Base-by-base conservation (phyloP, 2,888 invertebrate species). In the Clitarchus hookeri region DNA sequence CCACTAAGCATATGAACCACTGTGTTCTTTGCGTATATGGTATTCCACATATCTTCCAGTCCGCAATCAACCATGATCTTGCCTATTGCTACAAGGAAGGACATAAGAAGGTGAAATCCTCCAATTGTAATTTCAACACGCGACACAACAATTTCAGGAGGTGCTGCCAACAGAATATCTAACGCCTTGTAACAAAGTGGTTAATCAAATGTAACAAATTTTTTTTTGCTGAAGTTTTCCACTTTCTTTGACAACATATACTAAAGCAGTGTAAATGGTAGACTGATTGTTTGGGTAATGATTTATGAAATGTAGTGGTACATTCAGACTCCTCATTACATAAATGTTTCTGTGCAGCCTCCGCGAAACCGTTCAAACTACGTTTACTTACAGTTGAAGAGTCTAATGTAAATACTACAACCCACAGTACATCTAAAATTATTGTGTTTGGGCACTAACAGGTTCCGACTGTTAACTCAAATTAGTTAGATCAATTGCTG, bases 1-100 rank as follows among this genome's bases (percentile, higher is more conserved):
- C 78, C 8, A 26, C 23, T 78, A 78, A 78, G 78, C 78, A 78
- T 78, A 78, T 78, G 78, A 78, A 78, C 78, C 78, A 78, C 78
- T 11, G 78, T 78, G 16, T 78, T 78, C n/a, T 78, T 11, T 78
- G 78, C 19, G 78, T 16, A 78, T 16, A 11, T 25, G 78, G 78
- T 78, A 78, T 25, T 78, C 78, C 78, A 78, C 78, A 78, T 78
- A 78, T 16, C 78, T 78, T 78, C 78, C 16, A 78, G 19, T 78
- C 78, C 78, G 19, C 8, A 25, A 78, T 26, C 78, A 78, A 8
- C 19, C 78, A 16, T 16, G 19, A 78, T 78, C 78, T 25, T 78
- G 78, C 48, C 78, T 78, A 78, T 78, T 11, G 19, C 78, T 78
- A 6, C 78, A 78, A 78, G 78, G 26, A 78, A 11, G 78, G 8